Evolutionary conservation across 2,888 invertebrate species (phyloP), one percentile per base, ranked within the genome.

Genomic region (Drosophila algonquin): DNA sequence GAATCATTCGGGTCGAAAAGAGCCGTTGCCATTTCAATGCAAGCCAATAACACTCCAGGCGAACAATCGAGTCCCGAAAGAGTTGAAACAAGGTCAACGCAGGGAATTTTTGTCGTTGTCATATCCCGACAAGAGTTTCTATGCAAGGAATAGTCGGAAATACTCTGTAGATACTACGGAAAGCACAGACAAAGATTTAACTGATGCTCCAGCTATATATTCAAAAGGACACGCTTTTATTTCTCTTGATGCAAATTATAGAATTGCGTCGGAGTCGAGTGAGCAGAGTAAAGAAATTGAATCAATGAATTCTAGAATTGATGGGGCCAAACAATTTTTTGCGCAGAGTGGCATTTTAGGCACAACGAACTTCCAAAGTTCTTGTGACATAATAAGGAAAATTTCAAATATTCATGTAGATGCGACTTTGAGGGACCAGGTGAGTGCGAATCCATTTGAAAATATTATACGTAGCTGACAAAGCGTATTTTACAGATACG

Each of bases 301-400:
- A 46, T 40, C n/a, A 40, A 14, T n/a, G 7, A 53, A 44, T 21
- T 62, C 57, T 9, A 69, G 30, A 40, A 64, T 77, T 40, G 78
- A 78, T 8, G 70, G 63, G 21, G 78, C 78, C 4, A 67, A 78
- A 50, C 56, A 68, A 21, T 78, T 51, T 56, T 73, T 78, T 10
- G 62, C 44, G 4, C 59, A 75, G 40, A 78, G 78, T 62, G 78
- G 78, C 3, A 78, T 78, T 45, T 52, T 78, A 12, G 78, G 78
- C 7, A 48, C 71, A 24, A 16, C 27, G 8, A 63, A 62, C 45
- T n/a, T 61, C 12, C 63, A 24, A n/a, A 40, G 46, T 14, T 69
- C 73, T 0, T 27, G 45, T 40, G 67, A 78, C 16, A 63, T 78
- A 8, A 64, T 78, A 51, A 55, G 30, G 5, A 76, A 70, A 60